phyloP scores from a whole-genome alignment of 2,888 invertebrate species.

The Oscheius myriophilus region DNA sequence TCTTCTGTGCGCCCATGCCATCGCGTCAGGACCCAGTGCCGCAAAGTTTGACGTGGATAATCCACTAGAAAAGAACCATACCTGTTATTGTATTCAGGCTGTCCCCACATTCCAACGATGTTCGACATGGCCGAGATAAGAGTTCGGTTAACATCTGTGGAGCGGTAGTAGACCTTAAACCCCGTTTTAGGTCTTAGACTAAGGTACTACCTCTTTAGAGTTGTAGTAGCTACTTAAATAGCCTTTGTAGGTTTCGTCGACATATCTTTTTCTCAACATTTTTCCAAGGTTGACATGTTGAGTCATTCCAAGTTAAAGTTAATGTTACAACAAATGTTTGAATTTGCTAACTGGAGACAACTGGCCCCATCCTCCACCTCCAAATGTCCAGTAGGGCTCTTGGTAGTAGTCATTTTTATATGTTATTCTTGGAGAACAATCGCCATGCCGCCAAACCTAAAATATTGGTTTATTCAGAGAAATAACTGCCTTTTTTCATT shows the following conservation, averaged over 20 bases:
- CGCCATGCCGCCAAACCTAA: constrained; percentile 60
- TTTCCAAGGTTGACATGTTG: constrained; percentile 82
- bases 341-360: constrained; percentile 51
- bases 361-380: constrained; percentile 56
- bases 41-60: constrained; percentile 36
- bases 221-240: constrained; percentile 76
- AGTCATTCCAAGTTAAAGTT: constrained; percentile 39
- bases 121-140: constrained; percentile 74
- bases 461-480: too few species aligned
- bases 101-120: constrained; percentile 52
- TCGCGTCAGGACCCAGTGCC: too few species aligned
- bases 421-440: constrained; percentile 56
- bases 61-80: too few species aligned
- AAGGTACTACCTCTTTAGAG: constrained; percentile 65
- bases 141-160: constrained; percentile 88
- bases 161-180: constrained; percentile 76
- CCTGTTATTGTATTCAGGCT: constrained; percentile 18
- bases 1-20: too few species aligned
- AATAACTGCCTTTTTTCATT: too few species aligned
- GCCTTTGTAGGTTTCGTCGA: constrained; percentile 65
- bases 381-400: constrained; percentile 52
- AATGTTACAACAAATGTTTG: too few species aligned
- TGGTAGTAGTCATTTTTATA: constrained; percentile 45
- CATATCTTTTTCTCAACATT: constrained; percentile 81
- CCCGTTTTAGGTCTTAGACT: too few species aligned